Conservation (phyloP, 2,113 vertebrate genomes). For the Halichoerus grypus region DNA sequence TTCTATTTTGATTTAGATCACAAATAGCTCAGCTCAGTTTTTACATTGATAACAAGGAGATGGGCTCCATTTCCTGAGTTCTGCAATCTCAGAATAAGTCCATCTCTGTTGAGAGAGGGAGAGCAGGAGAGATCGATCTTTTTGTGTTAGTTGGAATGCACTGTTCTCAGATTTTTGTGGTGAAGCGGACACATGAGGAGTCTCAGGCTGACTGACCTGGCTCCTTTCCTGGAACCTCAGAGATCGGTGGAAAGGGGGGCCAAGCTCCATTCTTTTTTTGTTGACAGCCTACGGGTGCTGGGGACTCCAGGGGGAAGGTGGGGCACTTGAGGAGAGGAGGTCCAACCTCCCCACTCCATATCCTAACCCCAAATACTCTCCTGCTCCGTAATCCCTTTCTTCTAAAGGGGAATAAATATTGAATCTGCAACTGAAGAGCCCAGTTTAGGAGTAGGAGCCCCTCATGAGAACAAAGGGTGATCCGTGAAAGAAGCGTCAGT, state of each 20-base stretch:
- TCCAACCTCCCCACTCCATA: no score
- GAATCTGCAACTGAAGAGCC: background rate
- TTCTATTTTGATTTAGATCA: constrained; percentile 80
- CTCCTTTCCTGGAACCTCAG: background rate
- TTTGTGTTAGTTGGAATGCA: background rate
- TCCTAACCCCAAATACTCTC: background rate
- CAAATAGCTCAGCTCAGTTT: constrained; percentile 75
- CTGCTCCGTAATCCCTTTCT: background rate
- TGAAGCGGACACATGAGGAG: background rate
- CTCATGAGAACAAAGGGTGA: background rate
- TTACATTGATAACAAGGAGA: constrained; percentile 70
- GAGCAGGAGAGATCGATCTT: background rate
- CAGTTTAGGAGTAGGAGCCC: background rate
- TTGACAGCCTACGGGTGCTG: background rate
- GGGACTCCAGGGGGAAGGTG: background rate
- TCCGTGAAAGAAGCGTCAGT: background rate
- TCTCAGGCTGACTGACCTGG: background rate
- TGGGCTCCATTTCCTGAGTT: constrained; percentile 64
- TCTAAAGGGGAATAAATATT: background rate
- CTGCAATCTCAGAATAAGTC: constrained; percentile 45
- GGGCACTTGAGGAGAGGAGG: background rate
- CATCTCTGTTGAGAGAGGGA: background rate
- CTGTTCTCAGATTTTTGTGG: background rate
- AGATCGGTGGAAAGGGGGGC: background rate
- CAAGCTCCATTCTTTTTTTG: background rate